These are phyloP conservation scores for Lagorchestes hirsutus DNA, from an alignment of 2,797 vertebrate genomes.

Conservation along the genomic window DNA sequence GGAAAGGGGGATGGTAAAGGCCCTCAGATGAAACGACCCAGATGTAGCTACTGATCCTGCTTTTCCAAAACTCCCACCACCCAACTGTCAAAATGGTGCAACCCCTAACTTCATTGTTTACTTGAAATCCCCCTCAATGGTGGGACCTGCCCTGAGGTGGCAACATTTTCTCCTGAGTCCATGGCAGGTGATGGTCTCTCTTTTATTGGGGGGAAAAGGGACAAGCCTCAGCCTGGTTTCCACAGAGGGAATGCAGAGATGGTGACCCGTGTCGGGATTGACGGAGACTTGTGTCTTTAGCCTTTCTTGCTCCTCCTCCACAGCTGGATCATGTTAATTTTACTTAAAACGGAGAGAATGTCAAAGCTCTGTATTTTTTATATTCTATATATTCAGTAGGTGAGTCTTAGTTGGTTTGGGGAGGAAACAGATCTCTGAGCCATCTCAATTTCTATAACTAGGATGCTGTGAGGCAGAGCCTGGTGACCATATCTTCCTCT, in stretches of 20 bases:
- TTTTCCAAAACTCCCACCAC: conserved; percentile 57
- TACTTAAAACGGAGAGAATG: conserved; percentile 80
- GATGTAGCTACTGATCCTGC: conserved; percentile 83
- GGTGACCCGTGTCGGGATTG: conserved; percentile 62
- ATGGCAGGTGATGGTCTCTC: conserved; percentile 64
- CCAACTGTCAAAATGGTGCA: conserved; percentile 74
- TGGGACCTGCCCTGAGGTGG: conserved; percentile 69
- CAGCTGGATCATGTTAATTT: conserved; percentile 84
- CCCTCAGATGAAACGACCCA: conserved; percentile 73
- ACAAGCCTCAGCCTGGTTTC: conserved; percentile 69
- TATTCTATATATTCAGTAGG: conserved; percentile 83
- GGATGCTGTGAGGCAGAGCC: conserved; percentile 76
- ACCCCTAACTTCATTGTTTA: conserved; percentile 84
- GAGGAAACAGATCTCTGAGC: conserved; percentile 68
- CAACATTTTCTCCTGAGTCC: conserved; percentile 78
- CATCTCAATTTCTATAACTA: conserved; percentile 69
- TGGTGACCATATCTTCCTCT: conserved; percentile 60
- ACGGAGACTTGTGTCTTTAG: conserved; percentile 82
- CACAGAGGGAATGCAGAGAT: conserved; percentile 58
- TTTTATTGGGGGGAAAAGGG: conserved; percentile 69
- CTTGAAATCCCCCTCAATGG: conserved; percentile 84
- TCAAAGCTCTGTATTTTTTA: conserved; percentile 87
- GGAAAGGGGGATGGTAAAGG: conserved; percentile 53
- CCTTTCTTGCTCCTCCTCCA: conserved; percentile 82
- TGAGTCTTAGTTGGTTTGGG: conserved; percentile 82